Percentiles rank a stretch among this genome's conserved stretches.
Evolutionary conservation across 2,797 vertebrate species (phyloP).

Genomic region (Meriones psammophilus): DNA sequence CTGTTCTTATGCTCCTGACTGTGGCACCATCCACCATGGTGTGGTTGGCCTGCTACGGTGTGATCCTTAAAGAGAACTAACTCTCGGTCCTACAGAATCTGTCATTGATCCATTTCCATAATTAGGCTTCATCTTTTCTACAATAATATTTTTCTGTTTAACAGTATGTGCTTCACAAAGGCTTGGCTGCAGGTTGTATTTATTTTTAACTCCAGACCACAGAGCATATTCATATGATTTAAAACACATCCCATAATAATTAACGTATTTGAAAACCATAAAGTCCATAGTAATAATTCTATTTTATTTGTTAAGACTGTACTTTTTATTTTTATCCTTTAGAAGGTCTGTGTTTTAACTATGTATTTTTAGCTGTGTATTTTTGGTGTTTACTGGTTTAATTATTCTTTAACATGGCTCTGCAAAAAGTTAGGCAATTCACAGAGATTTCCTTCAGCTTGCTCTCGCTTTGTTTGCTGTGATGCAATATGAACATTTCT

Average conservation of each 20-base stretch:
- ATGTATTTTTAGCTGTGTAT: slow-evolving; percentile 35
- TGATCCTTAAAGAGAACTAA: neutral
- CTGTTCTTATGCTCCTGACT: neutral
- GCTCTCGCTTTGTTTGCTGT: neutral
- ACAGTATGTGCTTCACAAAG: neutral
- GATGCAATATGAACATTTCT: neutral
- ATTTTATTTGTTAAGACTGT: slow-evolving; percentile 15
- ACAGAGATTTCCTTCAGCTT: slow-evolving; percentile 18
- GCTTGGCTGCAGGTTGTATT: neutral
- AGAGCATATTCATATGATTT: slow-evolving; percentile 39
- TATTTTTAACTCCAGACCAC: slow-evolving; percentile 58
- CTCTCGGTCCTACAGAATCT: neutral
- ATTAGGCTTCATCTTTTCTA: neutral
- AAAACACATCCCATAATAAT: slow-evolving; percentile 30
- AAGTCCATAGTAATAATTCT: neutral
- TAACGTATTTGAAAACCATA: slow-evolving; percentile 26
- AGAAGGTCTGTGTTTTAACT: neutral
- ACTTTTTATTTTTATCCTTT: slow-evolving; percentile 61
- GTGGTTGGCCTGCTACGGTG: too few relatives aligned
- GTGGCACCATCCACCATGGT: neutral
- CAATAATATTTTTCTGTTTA: neutral
- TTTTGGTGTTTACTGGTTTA: neutral
- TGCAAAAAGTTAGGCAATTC: neutral
- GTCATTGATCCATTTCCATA: neutral
- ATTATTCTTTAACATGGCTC: slow-evolving; percentile 37